Percentiles rank a stretch among this genome's conserved stretches.
These are phyloP conservation scores for Erithacus rubecula DNA, from an alignment of 2,797 vertebrate genomes.

Conservation along the genomic window DNA sequence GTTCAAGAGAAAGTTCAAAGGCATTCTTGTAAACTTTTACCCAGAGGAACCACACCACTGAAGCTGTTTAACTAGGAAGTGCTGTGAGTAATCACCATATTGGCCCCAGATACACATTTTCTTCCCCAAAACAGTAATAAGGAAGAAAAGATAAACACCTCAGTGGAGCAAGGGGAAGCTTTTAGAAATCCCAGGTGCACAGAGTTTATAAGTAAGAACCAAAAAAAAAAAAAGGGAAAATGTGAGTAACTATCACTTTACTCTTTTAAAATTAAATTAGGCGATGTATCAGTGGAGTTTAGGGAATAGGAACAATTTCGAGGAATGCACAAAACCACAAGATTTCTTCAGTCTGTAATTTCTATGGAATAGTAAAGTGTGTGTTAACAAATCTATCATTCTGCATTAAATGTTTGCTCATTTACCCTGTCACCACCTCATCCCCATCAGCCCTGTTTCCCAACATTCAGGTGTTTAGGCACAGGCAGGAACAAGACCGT, in stretches of 20 bases:
- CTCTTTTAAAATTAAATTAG: slow-evolving; percentile 32
- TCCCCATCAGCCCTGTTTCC: neutral
- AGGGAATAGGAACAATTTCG: slow-evolving; percentile 6
- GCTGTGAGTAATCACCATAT: slow-evolving; percentile 17
- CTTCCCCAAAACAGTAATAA: slow-evolving; percentile 42
- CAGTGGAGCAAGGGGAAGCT: slow-evolving; percentile 19
- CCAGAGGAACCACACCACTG: neutral
- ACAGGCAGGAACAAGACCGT: neutral
- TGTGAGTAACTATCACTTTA: slow-evolving; percentile 37
- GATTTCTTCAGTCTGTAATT: neutral
- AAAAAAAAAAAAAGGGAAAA: slow-evolving; percentile 10
- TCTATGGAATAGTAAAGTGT: neutral
- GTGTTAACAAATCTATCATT: neutral
- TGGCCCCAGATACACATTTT: slow-evolving; percentile 41
- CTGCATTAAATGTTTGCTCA: slow-evolving; percentile 15
- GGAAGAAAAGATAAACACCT: slow-evolving; percentile 33
- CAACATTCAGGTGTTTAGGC: neutral
- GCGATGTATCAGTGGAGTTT: neutral
- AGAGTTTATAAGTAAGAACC: slow-evolving; percentile 19
- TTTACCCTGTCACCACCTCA: slow-evolving; percentile 30
- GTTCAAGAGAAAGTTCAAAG: slow-evolving; percentile 10
- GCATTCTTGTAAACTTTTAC: slow-evolving; percentile 2
- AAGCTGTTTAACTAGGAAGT: slow-evolving; percentile 7
- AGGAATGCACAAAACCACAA: neutral
- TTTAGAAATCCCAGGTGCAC: slow-evolving; percentile 19